A percentile compares a stretch with the other conserved stretches of the same genome.
These are phyloP conservation scores for Drosophila asahinai DNA, from an alignment of 1,140 invertebrate species.

Conservation along the genomic window DNA sequence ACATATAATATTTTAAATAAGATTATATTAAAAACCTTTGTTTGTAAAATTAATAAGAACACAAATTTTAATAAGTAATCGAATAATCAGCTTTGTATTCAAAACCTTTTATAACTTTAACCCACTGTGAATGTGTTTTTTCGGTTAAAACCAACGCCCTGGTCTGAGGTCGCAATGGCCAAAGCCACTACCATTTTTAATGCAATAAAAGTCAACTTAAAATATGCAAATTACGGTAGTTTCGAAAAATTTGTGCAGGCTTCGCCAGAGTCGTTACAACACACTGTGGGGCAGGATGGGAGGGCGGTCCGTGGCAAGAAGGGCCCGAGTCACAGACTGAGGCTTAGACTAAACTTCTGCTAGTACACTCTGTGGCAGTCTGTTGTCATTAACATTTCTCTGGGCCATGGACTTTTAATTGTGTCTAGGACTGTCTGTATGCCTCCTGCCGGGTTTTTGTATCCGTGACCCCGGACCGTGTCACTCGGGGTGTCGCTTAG, in stretches of 20 bases:
- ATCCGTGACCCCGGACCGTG: conserved; percentile 53
- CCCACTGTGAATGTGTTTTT: conserved; percentile 30
- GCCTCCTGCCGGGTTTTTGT: conserved; percentile 12
- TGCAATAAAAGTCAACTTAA: conserved; percentile 84
- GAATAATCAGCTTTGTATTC: no score
- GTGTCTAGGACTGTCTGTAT: conserved; percentile 57
- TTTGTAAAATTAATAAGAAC: no score
- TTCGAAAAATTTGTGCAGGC: conserved; percentile 78
- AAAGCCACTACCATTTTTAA: conserved; percentile 80
- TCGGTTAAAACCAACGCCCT: conserved; percentile 38
- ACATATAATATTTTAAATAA: no score
- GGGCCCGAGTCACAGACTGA: conserved; percentile 5
- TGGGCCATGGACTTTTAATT: conserved; percentile 82
- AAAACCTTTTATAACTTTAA: neutral
- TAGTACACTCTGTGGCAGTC: conserved; percentile 54
- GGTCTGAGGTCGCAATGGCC: conserved; percentile 72
- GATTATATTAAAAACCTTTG: no score
- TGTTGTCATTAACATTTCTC: conserved; percentile 81
- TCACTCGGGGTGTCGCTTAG: conserved; percentile 48
- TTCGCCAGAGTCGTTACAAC: conserved; percentile 43
- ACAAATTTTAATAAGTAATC: neutral
- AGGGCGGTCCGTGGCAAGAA: neutral
- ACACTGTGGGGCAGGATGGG: neutral
- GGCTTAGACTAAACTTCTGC: conserved; percentile 39
- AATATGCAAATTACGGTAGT: conserved; percentile 83